Percentiles rank a stretch among this genome's conserved stretches.
Evolutionary conservation across 2,888 invertebrate species (phyloP).

Genomic region (Hyposoter didymator): DNA sequence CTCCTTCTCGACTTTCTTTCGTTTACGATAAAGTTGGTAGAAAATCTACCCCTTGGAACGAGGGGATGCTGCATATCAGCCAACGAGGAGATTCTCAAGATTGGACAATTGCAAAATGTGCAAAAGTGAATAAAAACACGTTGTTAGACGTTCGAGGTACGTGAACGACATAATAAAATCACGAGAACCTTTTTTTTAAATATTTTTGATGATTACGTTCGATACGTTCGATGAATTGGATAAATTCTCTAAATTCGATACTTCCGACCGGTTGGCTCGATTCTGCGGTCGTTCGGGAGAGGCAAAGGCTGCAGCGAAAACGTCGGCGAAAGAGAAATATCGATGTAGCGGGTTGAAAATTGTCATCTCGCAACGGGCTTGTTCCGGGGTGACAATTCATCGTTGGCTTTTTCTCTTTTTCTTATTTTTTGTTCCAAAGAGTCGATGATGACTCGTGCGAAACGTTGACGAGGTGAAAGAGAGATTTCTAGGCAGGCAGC

Average conservation of each 20-base stretch:
- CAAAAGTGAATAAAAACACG: background rate
- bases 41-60: slow-evolving; percentile 4
- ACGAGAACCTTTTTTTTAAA: background rate
- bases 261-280: background rate
- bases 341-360: slow-evolving; percentile 29
- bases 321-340: background rate
- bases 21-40: slow-evolving; percentile 16
- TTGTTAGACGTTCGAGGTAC: background rate
- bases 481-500: slow-evolving; percentile 25
- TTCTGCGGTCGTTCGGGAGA: background rate
- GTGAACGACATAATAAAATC: background rate
- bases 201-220: background rate
- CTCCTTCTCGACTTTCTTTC: background rate
- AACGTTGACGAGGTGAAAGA: slow-evolving; percentile 62
- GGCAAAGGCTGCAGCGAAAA: background rate
- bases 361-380: slow-evolving; percentile 34
- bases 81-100: slow-evolving; percentile 2
- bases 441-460: background rate
- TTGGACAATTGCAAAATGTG: background rate
- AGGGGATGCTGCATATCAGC: background rate
- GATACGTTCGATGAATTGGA: background rate
- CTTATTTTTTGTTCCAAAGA: background rate
- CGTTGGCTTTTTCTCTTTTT: background rate
- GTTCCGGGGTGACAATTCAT: slow-evolving; percentile 17
- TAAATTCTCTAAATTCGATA: too few species aligned